Percentiles rank a stretch among this genome's conserved stretches.
Evolutionary conservation across 2,888 invertebrate genomes (phyloP).

Genomic region (Polietes domitor): DNA sequence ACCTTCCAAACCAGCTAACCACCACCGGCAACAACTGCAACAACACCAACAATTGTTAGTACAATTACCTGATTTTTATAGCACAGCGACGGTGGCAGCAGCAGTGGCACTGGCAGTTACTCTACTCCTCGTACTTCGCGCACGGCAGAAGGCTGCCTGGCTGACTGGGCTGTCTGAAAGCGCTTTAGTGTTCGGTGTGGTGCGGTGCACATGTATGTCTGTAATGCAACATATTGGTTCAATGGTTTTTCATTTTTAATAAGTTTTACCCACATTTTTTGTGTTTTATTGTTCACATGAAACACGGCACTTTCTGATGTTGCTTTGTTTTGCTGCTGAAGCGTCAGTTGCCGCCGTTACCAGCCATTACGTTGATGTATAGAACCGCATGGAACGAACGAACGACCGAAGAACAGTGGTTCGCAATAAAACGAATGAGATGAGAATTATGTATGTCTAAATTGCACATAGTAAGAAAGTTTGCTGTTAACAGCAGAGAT

Average conservation of each 20-base stretch:
- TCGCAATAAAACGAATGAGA: too few species aligned
- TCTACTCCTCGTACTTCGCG: background rate
- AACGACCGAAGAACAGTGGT: background rate
- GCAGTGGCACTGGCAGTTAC: background rate
- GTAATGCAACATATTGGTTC: slow-evolving; percentile 49
- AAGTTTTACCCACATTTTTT: slow-evolving; percentile 55
- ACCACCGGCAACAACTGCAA: slow-evolving; percentile 1
- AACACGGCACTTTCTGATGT: slow-evolving; percentile 15
- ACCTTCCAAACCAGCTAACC: background rate
- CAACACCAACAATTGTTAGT: background rate
- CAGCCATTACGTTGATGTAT: background rate
- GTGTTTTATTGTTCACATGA: slow-evolving; percentile 23
- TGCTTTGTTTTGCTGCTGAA: background rate
- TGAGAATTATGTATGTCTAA: too few species aligned
- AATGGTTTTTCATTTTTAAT: slow-evolving; percentile 49
- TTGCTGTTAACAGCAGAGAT: too few species aligned
- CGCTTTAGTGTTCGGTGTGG: background rate
- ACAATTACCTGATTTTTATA: slow-evolving; percentile 24
- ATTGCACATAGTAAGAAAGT: too few species aligned
- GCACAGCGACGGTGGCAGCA: background rate
- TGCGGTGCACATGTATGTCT: background rate
- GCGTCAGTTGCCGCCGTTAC: background rate
- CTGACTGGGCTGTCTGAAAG: background rate
- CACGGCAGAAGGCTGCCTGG: background rate
- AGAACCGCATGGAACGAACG: background rate